phyloP scores from a whole-genome alignment of 2,113 vertebrate species.

The Macaca fascicularis region T2T-MFA8v1.1 NC_088376.1:144947501-144948000 shows the following conservation, averaged over 20 bases:
- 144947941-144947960: neutral
- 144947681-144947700: neutral
- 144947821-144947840: neutral
- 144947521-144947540: neutral
- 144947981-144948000: neutral
- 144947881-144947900: neutral
- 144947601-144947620: constrained; percentile 20
- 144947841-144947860: neutral
- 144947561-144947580: neutral
- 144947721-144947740: neutral
- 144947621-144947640: constrained; percentile 11
- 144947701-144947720: neutral
- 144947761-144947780: neutral
- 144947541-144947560: neutral
- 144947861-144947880: neutral
- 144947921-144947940: neutral
- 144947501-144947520: neutral
- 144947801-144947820: neutral
- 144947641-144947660: neutral
- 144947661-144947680: neutral
- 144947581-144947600: constrained; percentile 44
- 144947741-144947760: neutral
- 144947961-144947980: neutral
- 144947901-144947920: neutral
- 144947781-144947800: neutral